These are phyloP conservation scores for Turritopsis dohrnii DNA, from an alignment of 30 jellyfish, hydroid and myxozoan genomes.

Conservation along the genomic window DNA sequence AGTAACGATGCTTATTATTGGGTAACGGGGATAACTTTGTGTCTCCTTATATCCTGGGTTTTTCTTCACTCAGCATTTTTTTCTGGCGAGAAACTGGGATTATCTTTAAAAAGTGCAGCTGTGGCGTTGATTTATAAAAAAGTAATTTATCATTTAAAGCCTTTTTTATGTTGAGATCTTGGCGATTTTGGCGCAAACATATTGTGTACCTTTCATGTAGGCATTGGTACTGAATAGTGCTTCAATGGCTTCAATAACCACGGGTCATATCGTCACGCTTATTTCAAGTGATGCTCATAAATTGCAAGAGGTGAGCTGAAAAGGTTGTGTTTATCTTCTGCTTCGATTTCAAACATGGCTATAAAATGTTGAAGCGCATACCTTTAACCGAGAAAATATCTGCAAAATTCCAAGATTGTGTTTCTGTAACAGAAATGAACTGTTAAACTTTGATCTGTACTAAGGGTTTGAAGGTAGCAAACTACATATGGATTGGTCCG, in stretches of 20 bases:
- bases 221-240: slow-evolving; percentile 44
- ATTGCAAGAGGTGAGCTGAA: slow-evolving; percentile 42
- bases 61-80: slow-evolving; percentile 28
- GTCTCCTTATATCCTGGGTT: not conserved
- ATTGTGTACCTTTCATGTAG: slow-evolving; percentile 10
- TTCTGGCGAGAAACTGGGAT: slow-evolving; percentile 39
- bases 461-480: slow-evolving; percentile 62
- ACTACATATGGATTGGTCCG: slow-evolving; percentile 71
- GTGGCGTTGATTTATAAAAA: slow-evolving; percentile 43
- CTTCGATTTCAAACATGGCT: too few species aligned
- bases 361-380: too few species aligned
- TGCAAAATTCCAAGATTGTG: too few species aligned
- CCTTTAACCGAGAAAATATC: too few species aligned
- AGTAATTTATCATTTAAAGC: slow-evolving; percentile 25
- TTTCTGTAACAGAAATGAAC: not conserved
- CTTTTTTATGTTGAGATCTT: not conserved
- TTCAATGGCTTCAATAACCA: slow-evolving; percentile 44
- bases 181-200: not conserved
- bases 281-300: slow-evolving; percentile 72
- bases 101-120: slow-evolving; percentile 31
- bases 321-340: too few species aligned
- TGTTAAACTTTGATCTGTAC: not conserved
- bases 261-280: slow-evolving; percentile 73
- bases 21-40: slow-evolving; percentile 25
- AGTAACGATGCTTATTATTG: slow-evolving; percentile 32